phyloP scores from a whole-genome alignment of 2,888 invertebrate genomes.

The Ditylenchus weischeri region DNA sequence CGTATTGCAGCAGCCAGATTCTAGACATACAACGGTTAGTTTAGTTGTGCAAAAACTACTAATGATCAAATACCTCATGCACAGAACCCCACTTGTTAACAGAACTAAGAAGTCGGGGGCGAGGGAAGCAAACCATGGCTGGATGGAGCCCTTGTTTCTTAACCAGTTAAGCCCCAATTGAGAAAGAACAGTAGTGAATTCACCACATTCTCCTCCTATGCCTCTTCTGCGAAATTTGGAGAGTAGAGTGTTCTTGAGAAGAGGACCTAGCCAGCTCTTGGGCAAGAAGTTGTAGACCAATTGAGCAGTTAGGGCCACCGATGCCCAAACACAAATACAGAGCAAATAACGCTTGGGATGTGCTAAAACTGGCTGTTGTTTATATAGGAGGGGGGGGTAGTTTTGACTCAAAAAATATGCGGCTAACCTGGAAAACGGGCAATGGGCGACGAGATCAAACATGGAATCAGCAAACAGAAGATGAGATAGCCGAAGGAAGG shows the following conservation, averaged over 20 bases:
- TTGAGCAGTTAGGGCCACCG: slow-evolving; percentile 12
- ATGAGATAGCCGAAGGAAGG: slow-evolving; percentile 25
- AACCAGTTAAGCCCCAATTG: slow-evolving; percentile 16
- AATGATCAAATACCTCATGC: neutral
- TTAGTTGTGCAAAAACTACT: no score
- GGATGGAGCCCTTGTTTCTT: neutral
- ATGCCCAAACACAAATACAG: slow-evolving; percentile 20
- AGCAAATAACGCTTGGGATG: slow-evolving; percentile 20
- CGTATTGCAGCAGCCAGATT: no score
- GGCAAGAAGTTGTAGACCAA: slow-evolving; percentile 22
- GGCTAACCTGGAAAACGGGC: slow-evolving; percentile 17
- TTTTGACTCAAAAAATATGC: neutral
- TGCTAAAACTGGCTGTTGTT: neutral
- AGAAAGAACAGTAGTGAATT: neutral
- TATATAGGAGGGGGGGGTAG: neutral
- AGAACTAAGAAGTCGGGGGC: slow-evolving; percentile 12
- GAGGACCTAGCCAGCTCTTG: neutral
- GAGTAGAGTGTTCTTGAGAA: neutral
- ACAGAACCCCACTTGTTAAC: neutral
- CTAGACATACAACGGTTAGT: neutral
- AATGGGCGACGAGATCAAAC: slow-evolving; percentile 18
- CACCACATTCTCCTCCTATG: slow-evolving; percentile 11
- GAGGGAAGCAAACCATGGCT: neutral
- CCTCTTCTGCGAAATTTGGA: neutral
- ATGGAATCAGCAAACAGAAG: slow-evolving; percentile 24